These are phyloP conservation scores for Danionella cerebrum DNA, from an alignment of 2,113 vertebrate species.

Conservation along the genomic window DNA sequence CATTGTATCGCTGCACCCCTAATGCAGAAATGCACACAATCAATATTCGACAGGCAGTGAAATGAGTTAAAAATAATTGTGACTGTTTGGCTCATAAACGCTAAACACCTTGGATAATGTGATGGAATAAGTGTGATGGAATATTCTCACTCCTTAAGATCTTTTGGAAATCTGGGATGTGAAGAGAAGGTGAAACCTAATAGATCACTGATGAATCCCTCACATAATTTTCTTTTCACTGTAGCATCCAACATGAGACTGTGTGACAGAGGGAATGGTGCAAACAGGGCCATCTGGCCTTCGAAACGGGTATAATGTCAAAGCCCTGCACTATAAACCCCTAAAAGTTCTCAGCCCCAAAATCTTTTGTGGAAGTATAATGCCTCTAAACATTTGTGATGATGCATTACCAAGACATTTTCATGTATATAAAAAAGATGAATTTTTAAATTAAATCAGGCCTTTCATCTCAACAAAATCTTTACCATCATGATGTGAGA, in stretches of 20 bases:
- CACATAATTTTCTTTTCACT: neutral
- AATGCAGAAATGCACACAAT: neutral
- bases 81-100: neutral
- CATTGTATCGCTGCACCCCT: no score
- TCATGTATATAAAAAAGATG: no score
- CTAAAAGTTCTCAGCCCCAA: no score
- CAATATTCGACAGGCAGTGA: neutral
- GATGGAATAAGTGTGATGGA: neutral
- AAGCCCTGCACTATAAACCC: no score
- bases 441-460: no score
- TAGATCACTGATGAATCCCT: neutral
- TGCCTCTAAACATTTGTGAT: no score
- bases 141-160: neutral
- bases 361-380: no score
- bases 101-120: neutral
- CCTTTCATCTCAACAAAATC: no score
- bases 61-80: neutral
- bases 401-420: no score
- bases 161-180: neutral
- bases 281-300: slow-evolving; percentile 36
- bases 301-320: neutral
- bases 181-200: neutral
- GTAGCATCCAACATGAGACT: slow-evolving; percentile 19
- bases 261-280: slow-evolving; percentile 32
- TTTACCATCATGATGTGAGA: no score